phyloP scores from a whole-genome alignment of 2,113 vertebrate genomes.

The Laticauda colubrina region DNA sequence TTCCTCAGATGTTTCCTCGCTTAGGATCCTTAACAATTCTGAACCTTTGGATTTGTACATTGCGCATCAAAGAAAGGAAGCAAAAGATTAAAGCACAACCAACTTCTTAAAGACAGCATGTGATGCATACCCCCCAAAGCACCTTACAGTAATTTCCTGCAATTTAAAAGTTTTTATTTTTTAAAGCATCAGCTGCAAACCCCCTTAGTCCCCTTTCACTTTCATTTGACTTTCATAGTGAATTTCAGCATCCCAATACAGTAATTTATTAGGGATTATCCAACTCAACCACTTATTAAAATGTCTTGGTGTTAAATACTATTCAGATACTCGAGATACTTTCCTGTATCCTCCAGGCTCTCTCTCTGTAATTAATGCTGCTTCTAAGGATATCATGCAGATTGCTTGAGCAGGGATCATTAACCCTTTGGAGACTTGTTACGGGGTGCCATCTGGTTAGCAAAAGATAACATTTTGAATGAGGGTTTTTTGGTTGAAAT shows the following conservation, averaged over 20 bases:
- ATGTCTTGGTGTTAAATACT: conserved; percentile 62
- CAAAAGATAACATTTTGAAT: neutral
- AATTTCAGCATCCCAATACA: conserved; percentile 49
- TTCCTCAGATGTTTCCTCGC: conserved; percentile 3
- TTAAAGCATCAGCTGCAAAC: conserved; percentile 58
- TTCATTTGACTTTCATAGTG: conserved; percentile 54
- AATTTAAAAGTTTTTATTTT: conserved; percentile 66
- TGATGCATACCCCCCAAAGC: conserved; percentile 36
- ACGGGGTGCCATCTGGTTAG: neutral
- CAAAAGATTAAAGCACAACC: conserved; percentile 37
- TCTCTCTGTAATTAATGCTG: conserved; percentile 66
- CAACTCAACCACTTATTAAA: conserved; percentile 60
- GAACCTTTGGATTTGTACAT: conserved; percentile 53
- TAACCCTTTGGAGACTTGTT: conserved; percentile 52
- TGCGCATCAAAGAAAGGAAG: conserved; percentile 34
- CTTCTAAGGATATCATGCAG: conserved; percentile 34
- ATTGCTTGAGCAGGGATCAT: conserved; percentile 2
- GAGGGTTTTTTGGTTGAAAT: neutral
- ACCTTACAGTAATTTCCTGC: conserved; percentile 55
- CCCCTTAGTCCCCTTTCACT: neutral
- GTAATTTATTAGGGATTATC: conserved; percentile 68
- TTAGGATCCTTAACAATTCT: neutral
- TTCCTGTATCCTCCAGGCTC: conserved; percentile 35
- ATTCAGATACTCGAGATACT: conserved; percentile 40
- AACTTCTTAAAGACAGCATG: conserved; percentile 1